Evolutionary conservation across 1,140 invertebrate species (phyloP).

Genomic region (Drosophila arawakana): DNA sequence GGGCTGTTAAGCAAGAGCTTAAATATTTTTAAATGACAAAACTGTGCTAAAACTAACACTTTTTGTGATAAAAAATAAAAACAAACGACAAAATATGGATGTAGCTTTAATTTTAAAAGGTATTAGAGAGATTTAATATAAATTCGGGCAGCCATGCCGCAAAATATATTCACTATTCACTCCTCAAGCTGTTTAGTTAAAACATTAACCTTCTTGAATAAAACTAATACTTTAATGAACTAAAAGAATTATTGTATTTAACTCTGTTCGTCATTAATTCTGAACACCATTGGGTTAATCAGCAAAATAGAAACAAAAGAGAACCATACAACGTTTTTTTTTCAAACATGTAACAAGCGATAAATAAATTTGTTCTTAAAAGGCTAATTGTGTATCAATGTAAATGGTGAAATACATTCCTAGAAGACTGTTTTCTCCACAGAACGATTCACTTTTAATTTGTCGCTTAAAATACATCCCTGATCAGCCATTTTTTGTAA

Average conservation of each 20-base stretch:
- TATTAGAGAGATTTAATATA: no score
- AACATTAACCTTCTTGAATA: no score
- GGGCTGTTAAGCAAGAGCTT: no score
- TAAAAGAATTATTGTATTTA: neutral
- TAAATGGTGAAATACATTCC: conserved; percentile 45
- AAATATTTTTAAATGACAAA: no score
- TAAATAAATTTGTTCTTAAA: conserved; percentile 7
- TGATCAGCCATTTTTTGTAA: conserved; percentile 84
- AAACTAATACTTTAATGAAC: no score
- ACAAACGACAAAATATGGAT: no score
- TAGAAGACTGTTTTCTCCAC: conserved; percentile 83
- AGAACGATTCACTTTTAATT: conserved; percentile 81
- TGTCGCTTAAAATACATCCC: conserved; percentile 84
- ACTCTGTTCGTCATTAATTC: neutral
- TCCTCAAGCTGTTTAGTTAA: no score
- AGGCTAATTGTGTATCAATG: conserved; percentile 15
- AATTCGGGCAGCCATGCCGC: no score
- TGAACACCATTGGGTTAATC: neutral
- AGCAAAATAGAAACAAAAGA: conserved; percentile 13
- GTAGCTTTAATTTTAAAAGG: no score
- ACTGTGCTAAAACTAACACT: no score
- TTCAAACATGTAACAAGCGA: conserved; percentile 15
- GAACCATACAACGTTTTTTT: conserved; percentile 18
- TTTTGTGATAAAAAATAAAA: no score
- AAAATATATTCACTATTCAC: no score